These are phyloP conservation scores for Pentamera pediparva DNA, from an alignment of 53 echinoderm and acorn worm species.

Conservation along the genomic window DNA sequence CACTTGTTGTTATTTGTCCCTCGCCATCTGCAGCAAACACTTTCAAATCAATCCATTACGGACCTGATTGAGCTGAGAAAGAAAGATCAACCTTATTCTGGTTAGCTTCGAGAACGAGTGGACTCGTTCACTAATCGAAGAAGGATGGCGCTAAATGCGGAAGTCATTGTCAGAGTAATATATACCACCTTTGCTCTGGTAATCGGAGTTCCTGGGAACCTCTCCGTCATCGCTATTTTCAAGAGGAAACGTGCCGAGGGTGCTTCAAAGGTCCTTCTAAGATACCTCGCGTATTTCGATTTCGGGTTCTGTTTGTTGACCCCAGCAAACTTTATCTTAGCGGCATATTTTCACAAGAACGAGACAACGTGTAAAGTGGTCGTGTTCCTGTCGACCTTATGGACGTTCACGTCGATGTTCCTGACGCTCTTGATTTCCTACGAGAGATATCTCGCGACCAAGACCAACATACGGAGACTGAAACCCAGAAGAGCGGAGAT, in stretches of 20 bases:
- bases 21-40: too few relatives aligned
- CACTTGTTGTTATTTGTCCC: too few relatives aligned
- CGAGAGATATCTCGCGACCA: neutral
- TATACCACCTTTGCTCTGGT: neutral
- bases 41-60: too few relatives aligned
- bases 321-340: neutral
- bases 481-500: neutral
- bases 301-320: neutral
- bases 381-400: neutral
- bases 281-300: neutral
- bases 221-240: neutral
- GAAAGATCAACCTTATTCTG: too few relatives aligned
- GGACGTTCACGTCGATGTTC: neutral
- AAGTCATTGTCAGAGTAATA: neutral
- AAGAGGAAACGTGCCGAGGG: neutral
- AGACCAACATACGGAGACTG: neutral
- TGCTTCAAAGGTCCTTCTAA: neutral
- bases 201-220: conserved; percentile 3
- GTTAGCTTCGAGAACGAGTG: too few relatives aligned
- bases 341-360: neutral
- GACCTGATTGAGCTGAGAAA: too few relatives aligned
- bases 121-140: too few relatives aligned
- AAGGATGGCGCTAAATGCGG: too few relatives aligned
- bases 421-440: neutral
- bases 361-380: neutral